Base-by-base conservation (phyloP, 2,888 invertebrate species). In the Tyria jacobaeae region DNA sequence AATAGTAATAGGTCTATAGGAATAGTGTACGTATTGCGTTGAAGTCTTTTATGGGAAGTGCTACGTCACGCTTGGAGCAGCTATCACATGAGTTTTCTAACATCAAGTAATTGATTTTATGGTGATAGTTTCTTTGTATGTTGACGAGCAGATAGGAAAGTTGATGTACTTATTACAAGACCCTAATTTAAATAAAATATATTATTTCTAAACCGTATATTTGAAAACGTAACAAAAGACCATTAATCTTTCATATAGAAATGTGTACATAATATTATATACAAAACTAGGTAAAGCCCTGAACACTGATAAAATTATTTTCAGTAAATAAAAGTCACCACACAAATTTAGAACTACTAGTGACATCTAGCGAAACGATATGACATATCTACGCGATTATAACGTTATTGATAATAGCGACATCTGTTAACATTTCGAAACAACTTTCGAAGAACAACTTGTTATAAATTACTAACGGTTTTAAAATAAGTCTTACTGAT, bases 11-110 rank as follows among this genome's bases (percentile, higher is more conserved):
- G 61, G 2, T 57, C 68, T 62, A n/a, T n/a, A n/a, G 70, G 66
- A 39, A 63, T 5, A 66, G 44, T 35, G 54, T 58, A 63, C 68
- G 75, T 62, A 65, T 66, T 79, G 83, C 84, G 84, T 84, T 84
- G 82, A 84, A 81, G 81, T 84, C 83, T 84, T 84, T 83, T 82
- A 72, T 67, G 81, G 75, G 83, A 66, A 56, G 65, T 67, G 31
- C 72, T 72, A 75, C 73, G 70, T 71, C 75, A 73, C 57, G 41
- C 50, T 57, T 66, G 35, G 70, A 64, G 61, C 56, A 54, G 37
- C 56, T 63, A 68, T 41, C 3, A 15, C 34, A 39, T 27, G 31
- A 2, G 14, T 15, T 39, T 47, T 50, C 21, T n/a, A 15, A 21
- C 4, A 47, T 31, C 15, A 34, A 35, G 39, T 34, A 21, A 10